These are phyloP conservation scores for Diachrysia chrysitis DNA, from an alignment of 2,888 invertebrate genomes.

Conservation along the genomic window DNA sequence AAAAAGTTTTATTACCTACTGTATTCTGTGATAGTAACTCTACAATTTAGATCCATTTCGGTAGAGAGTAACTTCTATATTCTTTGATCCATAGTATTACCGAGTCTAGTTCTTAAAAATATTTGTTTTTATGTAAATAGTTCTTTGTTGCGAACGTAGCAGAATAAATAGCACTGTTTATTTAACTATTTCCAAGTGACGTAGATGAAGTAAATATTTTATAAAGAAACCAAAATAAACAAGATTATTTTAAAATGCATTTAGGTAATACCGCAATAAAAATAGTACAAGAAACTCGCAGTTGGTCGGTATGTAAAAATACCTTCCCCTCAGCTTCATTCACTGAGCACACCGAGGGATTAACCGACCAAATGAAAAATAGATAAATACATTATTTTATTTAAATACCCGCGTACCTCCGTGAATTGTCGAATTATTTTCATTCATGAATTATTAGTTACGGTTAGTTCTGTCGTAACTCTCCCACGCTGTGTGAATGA, in stretches of 20 bases:
- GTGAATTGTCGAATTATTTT: conserved; percentile 75
- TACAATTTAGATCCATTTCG: too few relatives aligned
- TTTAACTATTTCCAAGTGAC: not conserved
- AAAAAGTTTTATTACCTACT: too few relatives aligned
- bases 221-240: conserved; percentile 9
- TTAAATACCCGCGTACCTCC: conserved; percentile 67
- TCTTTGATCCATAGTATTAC: too few relatives aligned
- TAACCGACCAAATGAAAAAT: conserved; percentile 71
- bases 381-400: conserved; percentile 70
- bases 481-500: conserved; percentile 85
- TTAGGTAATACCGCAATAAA: conserved; percentile 60
- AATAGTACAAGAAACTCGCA: conserved; percentile 66
- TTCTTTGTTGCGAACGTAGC: not conserved
- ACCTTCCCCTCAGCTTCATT: conserved; percentile 73
- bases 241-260: conserved; percentile 40
- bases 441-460: conserved; percentile 82
- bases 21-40: too few relatives aligned
- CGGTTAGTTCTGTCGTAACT: conserved; percentile 75
- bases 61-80: too few relatives aligned
- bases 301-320: conserved; percentile 75
- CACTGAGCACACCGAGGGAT: conserved; percentile 63
- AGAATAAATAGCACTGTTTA: not conserved
- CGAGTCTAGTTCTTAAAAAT: too few relatives aligned
- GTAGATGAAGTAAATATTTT: not conserved
- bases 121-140: not conserved